Evolutionary conservation across 2,113 vertebrate genomes (phyloP), one percentile per base, ranked within the genome.

Genomic region (Neotragus moschatus): DNA sequence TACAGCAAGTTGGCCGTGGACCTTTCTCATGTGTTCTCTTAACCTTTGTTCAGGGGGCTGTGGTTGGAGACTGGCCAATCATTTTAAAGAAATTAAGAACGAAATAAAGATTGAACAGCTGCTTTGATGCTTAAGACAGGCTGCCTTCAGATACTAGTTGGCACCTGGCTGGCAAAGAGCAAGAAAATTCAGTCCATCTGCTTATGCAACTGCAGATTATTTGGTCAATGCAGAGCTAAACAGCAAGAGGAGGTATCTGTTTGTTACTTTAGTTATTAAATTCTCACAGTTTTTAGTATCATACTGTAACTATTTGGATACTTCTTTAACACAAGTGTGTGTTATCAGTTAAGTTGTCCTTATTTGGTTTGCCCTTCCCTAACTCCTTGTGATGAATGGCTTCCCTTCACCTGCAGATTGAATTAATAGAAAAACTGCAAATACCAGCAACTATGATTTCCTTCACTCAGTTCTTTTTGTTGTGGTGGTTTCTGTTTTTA

Each of bases 71-170:
- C 10, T 93, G 47, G 23, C 17, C 13, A 17, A 90, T 81, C 88
- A 66, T 81, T 88, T 96, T 92, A 93, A 87, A 95, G 81, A 94
- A 91, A 90, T 91, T 91, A 92, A 92, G 80, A 91, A 85, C 55
- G 16, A 60, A 94, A 91, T 7, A 80, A 51, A 26, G 28, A 87
- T 75, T 47, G 49, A 70, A 39, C 63, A 92, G 58, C 53, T 93
- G 23, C 26, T 89, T 82, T 93, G 47, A 53, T 51, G 30, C 55
- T 51, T 58, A 93, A 92, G 75, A 79, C 7, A 15, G n/a, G 33
- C 47, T 45, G 30, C 43, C 91, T 96, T 96, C 51, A 91, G 53
- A 82, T 89, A 28, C 45, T 84, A 93, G 58, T 9, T 88, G 70
- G 36, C 70, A 91, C 36, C 60, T 60, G 82, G 16, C 61, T 81